A percentile compares a stretch with the other conserved stretches of the same genome.
Conservation (phyloP, 30 jellyfish, hydroid and myxozoan species). For the Turritopsis dohrnii region DNA sequence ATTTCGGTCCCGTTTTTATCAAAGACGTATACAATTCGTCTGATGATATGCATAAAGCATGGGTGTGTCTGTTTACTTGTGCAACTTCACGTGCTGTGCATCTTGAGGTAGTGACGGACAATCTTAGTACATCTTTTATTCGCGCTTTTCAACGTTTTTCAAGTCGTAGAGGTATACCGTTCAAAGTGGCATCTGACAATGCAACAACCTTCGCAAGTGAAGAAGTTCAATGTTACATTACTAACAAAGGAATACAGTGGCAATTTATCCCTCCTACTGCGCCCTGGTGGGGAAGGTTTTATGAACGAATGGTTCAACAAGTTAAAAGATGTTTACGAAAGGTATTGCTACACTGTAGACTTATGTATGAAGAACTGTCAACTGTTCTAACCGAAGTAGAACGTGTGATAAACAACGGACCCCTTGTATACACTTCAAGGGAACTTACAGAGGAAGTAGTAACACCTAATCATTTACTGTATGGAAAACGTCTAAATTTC, state of each 20-base stretch:
- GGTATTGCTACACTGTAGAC: conserved; percentile 14
- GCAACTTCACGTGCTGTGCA: conserved; percentile 44
- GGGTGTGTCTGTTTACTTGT: conserved; percentile 47
- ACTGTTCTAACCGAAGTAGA: conserved; percentile 38
- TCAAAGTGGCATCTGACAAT: conserved; percentile 23
- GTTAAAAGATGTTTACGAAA: conserved; percentile 34
- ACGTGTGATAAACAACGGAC: conserved; percentile 27
- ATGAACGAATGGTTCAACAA: conserved; percentile 30
- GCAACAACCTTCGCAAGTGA: conserved; percentile 34
- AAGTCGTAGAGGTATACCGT: conserved; percentile 37
- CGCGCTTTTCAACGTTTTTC: background rate
- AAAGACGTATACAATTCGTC: background rate
- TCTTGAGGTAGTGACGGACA: conserved; percentile 6
- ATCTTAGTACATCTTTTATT: conserved; percentile 21
- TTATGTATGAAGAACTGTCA: conserved; percentile 23
- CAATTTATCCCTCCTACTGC: conserved; percentile 29
- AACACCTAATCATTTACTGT: conserved; percentile 34
- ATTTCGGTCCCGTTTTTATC: background rate
- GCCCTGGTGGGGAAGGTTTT: conserved; percentile 65
- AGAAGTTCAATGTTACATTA: conserved; percentile 13
- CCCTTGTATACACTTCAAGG: conserved; percentile 28
- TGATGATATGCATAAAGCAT: background rate
- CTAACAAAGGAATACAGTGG: conserved; percentile 35
- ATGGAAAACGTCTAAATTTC: background rate
- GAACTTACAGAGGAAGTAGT: conserved; percentile 15